Evolutionary conservation across 2,113 vertebrate genomes (phyloP).

Genomic region (Nesogale talazaci): DNA sequence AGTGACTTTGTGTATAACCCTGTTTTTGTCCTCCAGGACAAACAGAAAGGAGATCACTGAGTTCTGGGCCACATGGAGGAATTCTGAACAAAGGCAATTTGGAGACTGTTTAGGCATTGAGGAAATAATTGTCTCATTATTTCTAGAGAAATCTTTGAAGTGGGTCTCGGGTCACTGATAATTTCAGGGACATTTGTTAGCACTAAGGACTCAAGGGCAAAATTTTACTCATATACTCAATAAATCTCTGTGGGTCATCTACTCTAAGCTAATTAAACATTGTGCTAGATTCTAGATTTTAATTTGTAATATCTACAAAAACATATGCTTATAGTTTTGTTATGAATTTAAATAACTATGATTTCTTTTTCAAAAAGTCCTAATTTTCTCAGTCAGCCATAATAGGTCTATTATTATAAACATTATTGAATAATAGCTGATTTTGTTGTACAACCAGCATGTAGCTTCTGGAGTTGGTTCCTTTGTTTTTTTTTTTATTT

Average conservation of each 20-base stretch:
- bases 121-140: background rate
- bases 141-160: background rate
- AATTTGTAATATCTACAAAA: background rate
- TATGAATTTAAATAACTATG: background rate
- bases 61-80: no score
- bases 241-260: background rate
- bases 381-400: background rate
- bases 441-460: background rate
- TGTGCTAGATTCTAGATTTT: background rate
- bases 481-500: no score
- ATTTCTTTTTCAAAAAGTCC: background rate
- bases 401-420: no score
- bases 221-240: slow-evolving; percentile 16
- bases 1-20: no score
- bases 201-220: background rate
- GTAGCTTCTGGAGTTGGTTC: background rate
- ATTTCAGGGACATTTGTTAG: background rate
- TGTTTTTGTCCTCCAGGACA: no score
- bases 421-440: no score
- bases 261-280: background rate
- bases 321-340: background rate
- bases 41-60: no score
- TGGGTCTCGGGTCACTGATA: background rate
- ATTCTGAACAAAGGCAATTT: no score
- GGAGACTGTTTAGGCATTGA: background rate